Base-by-base conservation (phyloP, 2,113 vertebrate genomes). In the Limanda limanda region DNA sequence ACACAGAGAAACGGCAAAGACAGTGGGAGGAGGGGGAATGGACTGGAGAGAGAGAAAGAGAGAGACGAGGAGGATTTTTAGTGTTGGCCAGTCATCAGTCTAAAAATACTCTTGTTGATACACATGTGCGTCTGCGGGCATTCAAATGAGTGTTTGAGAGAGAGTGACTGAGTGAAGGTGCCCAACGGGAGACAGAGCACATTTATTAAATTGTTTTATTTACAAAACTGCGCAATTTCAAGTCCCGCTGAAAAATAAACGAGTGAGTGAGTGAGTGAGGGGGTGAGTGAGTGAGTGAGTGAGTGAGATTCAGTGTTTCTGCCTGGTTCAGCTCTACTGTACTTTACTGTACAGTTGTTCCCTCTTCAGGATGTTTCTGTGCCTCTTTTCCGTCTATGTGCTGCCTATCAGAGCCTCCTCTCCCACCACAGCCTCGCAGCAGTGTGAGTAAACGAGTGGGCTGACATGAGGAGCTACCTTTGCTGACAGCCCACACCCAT, bases 41-140 rank as follows among this genome's bases (percentile, higher is more conserved):
- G 35, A 40, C 10, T 23, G 25, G 40, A 82, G 58, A 59, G 47
- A 76, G 25, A n/a, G 58, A 23, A 40, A 48, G 42, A 45, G 61
- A 45, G 71, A 65, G 65, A 27, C 5, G 14, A 23, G 31, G 23
- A 63, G 74, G 73, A 61, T 62, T 82, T 71, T 83, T 65, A 79
- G 63, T 52, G 54, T 77, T 65, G 77, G 79, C 73, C 68, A 64
- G 67, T 56, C 56, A 73, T 80, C 56, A 55, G 58, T 69, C 86
- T 84, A 89, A 89, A 92, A 92, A 90, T 88, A 89, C 74, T 52
- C 63, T 62, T 55, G 55, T 74, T 76, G 47, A 58, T 58, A 24
- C 54, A 56, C 11, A 23, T 56, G 31, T 31, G 82, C 18, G 37
- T 86, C 69, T 86, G 63, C 68, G 59, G 81, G 71, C 48, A 74